Conservation (phyloP, 2,797 vertebrate genomes). For the Rachycentron canadum region DNA sequence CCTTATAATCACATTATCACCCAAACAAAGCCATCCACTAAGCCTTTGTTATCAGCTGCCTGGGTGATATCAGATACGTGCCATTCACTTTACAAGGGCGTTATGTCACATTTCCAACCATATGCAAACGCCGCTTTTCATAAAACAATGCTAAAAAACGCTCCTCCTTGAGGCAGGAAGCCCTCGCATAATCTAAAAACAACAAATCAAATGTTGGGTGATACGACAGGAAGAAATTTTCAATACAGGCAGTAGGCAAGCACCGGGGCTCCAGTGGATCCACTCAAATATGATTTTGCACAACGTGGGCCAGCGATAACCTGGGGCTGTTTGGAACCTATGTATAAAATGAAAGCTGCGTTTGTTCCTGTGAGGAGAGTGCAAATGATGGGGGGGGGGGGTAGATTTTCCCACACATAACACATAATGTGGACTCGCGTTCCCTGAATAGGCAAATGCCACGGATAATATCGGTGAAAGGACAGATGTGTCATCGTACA, state of each 20-base stretch:
- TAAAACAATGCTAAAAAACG: slow-evolving; percentile 48
- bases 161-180: slow-evolving; percentile 49
- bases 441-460: slow-evolving; percentile 29
- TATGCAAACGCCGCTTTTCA: slow-evolving; percentile 67
- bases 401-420: slow-evolving; percentile 45
- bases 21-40: slow-evolving; percentile 57
- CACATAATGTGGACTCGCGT: slow-evolving; percentile 43
- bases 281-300: slow-evolving; percentile 77
- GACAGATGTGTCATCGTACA: background rate
- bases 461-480: slow-evolving; percentile 25
- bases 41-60: slow-evolving; percentile 62
- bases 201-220: slow-evolving; percentile 67
- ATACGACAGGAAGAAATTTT: slow-evolving; percentile 60
- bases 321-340: slow-evolving; percentile 66
- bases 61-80: slow-evolving; percentile 60
- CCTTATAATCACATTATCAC: slow-evolving; percentile 69
- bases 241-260: slow-evolving; percentile 53
- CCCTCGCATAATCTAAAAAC: slow-evolving; percentile 53
- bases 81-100: slow-evolving; percentile 51
- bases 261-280: slow-evolving; percentile 44
- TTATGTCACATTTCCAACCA: slow-evolving; percentile 58
- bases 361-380: slow-evolving; percentile 67
- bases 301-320: slow-evolving; percentile 66
- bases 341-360: slow-evolving; percentile 69
- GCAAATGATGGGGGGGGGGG: slow-evolving; percentile 50